Conservation (phyloP, 2,888 invertebrate genomes). For the Drosophila subsilvestris region DNA sequence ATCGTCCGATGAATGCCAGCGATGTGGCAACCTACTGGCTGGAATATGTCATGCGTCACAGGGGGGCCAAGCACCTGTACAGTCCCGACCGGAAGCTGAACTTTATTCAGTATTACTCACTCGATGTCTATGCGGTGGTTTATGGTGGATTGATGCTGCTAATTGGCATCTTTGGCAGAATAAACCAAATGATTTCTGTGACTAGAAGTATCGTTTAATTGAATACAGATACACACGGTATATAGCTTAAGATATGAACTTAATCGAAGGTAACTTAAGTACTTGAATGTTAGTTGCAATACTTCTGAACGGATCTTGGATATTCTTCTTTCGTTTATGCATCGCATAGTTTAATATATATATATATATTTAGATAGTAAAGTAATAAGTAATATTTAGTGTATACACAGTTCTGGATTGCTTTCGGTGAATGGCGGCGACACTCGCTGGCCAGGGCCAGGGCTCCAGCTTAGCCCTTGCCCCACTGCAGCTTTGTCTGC, state of each 20-base stretch:
- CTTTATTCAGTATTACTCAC: slow-evolving; percentile 83
- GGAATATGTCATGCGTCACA: slow-evolving; percentile 86
- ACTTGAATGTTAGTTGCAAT: slow-evolving; percentile 73
- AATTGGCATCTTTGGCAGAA: slow-evolving; percentile 5
- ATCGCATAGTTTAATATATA: slow-evolving; percentile 8
- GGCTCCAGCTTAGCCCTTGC: slow-evolving; percentile 65
- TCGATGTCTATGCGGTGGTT: slow-evolving; percentile 83
- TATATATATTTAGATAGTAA: slow-evolving; percentile 19
- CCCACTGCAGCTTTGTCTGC: slow-evolving; percentile 52
- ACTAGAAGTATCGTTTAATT: slow-evolving; percentile 72
- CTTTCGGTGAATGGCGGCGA: slow-evolving; percentile 41
- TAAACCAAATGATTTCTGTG: slow-evolving; percentile 44
- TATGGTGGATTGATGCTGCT: slow-evolving; percentile 28
- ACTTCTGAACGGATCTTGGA: slow-evolving; percentile 52
- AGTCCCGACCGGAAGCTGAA: slow-evolving; percentile 84
- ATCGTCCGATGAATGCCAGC: slow-evolving; percentile 85
- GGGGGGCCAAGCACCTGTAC: slow-evolving; percentile 85
- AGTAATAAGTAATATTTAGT: slow-evolving; percentile 27
- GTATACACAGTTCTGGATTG: slow-evolving; percentile 67
- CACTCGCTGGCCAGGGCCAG: not conserved
- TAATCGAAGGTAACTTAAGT: slow-evolving; percentile 63
- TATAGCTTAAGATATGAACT: slow-evolving; percentile 50
- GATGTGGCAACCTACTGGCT: slow-evolving; percentile 86
- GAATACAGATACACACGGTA: slow-evolving; percentile 36
- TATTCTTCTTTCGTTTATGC: not conserved